Conservation (phyloP, 2,797 vertebrate genomes). For the Carduelis carduelis region DNA sequence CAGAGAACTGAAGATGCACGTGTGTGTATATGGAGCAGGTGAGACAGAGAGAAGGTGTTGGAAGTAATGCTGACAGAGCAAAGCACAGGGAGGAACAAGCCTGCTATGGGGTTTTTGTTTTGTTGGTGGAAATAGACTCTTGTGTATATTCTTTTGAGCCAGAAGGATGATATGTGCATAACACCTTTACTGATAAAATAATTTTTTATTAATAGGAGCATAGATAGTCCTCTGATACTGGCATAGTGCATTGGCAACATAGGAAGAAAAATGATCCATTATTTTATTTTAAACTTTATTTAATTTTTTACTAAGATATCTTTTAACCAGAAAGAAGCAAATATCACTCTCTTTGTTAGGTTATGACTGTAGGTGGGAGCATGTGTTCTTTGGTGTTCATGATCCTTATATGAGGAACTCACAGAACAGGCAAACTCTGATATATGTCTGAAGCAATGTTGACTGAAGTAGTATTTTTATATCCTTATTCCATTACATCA, state of each 20-base stretch:
- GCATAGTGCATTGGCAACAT: background rate
- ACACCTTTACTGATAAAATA: background rate
- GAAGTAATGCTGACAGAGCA: background rate
- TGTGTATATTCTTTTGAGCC: background rate
- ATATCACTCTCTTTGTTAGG: background rate
- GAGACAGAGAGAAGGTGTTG: background rate
- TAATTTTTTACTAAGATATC: background rate
- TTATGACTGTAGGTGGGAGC: background rate
- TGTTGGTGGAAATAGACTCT: background rate
- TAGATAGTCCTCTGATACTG: background rate
- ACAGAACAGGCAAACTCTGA: background rate
- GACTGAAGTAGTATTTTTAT: background rate
- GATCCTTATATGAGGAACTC: background rate
- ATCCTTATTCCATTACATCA: background rate
- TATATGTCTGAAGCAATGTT: background rate
- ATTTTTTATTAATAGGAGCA: background rate
- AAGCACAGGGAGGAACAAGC: background rate
- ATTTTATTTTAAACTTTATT: background rate
- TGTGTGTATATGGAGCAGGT: accelerated
- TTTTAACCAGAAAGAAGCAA: background rate
- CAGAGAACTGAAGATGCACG: background rate
- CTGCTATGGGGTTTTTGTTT: background rate
- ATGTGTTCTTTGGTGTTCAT: background rate
- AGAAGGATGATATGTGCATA: background rate
- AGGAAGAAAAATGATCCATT: background rate